Conservation (phyloP, 2,113 vertebrate species). For the Apus apus region DNA sequence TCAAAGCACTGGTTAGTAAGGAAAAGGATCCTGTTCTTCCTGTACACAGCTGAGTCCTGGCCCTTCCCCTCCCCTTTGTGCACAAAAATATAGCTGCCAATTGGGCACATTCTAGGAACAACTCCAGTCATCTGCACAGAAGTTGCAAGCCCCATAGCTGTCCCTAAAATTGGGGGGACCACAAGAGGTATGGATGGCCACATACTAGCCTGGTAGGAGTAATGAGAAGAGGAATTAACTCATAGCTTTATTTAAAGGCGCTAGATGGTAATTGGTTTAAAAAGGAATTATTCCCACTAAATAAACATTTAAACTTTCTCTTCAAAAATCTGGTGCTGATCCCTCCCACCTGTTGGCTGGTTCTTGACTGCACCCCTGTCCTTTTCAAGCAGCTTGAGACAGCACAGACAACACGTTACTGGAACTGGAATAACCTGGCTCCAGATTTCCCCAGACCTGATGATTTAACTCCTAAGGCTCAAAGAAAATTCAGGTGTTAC, state of each 20-base stretch:
- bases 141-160: conserved; percentile 82
- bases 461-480: background rate
- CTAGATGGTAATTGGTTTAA: background rate
- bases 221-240: background rate
- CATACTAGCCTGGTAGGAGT: conserved; percentile 77
- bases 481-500: background rate
- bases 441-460: background rate
- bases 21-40: background rate
- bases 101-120: too few species aligned
- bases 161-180: conserved; percentile 82
- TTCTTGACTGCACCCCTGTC: background rate
- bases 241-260: background rate
- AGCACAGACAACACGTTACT: background rate
- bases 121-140: conserved; percentile 84
- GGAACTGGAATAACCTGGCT: background rate
- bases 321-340: background rate
- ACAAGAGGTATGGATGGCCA: conserved; percentile 86
- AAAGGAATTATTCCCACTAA: background rate
- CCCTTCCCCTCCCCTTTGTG: background rate
- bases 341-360: background rate
- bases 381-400: background rate
- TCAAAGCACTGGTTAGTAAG: background rate
- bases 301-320: background rate
- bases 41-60: background rate
- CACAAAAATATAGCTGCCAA: background rate